Base-by-base conservation (phyloP, 2,888 invertebrate species). In the Rutpela maculata region DNA sequence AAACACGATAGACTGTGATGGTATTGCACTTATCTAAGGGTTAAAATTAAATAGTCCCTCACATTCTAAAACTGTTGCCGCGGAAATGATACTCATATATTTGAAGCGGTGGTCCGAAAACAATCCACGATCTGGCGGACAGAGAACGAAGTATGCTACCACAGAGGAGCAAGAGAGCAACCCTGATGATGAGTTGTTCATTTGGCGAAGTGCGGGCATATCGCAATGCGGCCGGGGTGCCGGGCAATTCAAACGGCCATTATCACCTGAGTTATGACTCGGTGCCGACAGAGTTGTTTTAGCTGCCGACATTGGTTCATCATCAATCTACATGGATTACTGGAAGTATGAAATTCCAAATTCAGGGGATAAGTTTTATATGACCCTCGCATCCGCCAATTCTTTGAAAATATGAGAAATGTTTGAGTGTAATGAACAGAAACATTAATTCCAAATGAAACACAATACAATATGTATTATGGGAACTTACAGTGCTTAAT, bases 221-320 rank as follows among this genome's bases (percentile, higher is more conserved):
- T 89, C 88, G 88, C 88, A 88, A 88, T 88, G 88, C 88, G 88
- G 86, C 87, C 85, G 86, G 84, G 86, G 86, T 85, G 86, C 85
- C 85, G 84, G 88, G 88, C 88, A 88, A 88, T 89, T 88, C 88
- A 86, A 88, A 88, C 85, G 88, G 87, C 88, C 88, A 89, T 90
- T 90, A 89, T 88, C 90, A 89, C 89, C 89, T 89, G 90, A 90
- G 85, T 89, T 90, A 90, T 88, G 88, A 84, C 83, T 82, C 83
- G 85, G 88, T 88, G 89, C 85, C 89, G 89, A 89, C 89, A 89
- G 89, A 88, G 89, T 88, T 88, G 88, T 88, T 89, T 86, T 86
- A 88, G 80, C 84, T 86, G 86, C 83, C 85, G 86, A 86, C 87
- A 87, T 86, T 84, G 86, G 86, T 87, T 86, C 86, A 84, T 85